phyloP scores from a whole-genome alignment of 1,140 invertebrate genomes.

The Drosophila sp. region DNA sequence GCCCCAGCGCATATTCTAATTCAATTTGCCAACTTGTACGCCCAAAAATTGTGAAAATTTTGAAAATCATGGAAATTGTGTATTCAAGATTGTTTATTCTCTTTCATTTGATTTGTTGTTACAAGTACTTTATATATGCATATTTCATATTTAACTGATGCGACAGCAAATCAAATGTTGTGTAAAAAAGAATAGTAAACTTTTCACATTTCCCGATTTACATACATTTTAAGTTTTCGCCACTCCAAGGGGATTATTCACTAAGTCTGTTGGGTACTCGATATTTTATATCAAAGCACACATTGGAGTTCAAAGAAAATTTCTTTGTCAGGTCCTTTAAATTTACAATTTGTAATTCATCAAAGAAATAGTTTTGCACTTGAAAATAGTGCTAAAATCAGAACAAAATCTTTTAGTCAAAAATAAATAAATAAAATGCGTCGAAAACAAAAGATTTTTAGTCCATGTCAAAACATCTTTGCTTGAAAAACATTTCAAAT shows the following conservation, averaged over 20 bases:
- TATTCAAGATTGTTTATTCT: slow-evolving; percentile 33
- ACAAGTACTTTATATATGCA: background rate
- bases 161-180: background rate
- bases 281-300: background rate
- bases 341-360: too few relatives aligned
- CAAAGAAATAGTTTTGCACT: background rate
- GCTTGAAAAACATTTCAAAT: too few relatives aligned
- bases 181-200: background rate
- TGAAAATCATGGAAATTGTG: background rate
- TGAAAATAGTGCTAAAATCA: too few relatives aligned
- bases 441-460: too few relatives aligned
- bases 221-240: too few relatives aligned
- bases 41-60: background rate
- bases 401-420: too few relatives aligned
- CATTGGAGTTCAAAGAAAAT: too few relatives aligned
- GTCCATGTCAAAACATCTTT: too few relatives aligned
- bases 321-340: too few relatives aligned
- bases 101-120: slow-evolving; percentile 1
- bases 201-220: background rate
- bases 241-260: background rate
- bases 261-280: background rate
- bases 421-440: too few relatives aligned
- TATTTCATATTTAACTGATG: background rate
- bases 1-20: slow-evolving; percentile 20
- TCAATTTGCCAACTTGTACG: slow-evolving; percentile 19